phyloP scores from a whole-genome alignment of 2,888 invertebrate genomes.

The Cosmopolites sordidus region DNA sequence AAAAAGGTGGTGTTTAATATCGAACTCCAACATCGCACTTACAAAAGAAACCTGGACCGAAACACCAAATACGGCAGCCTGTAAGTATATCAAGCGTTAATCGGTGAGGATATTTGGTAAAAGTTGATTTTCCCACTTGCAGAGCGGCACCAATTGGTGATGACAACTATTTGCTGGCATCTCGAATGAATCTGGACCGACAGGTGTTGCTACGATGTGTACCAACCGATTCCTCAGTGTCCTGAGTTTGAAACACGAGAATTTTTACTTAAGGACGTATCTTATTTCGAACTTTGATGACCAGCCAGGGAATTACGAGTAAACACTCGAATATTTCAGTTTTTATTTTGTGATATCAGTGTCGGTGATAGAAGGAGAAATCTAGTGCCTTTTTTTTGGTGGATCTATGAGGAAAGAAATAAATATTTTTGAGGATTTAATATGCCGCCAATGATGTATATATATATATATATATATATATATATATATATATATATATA shows the following conservation, averaged over 20 bases:
- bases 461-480: no score
- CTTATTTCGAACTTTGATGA: slow-evolving; percentile 10
- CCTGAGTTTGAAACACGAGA: slow-evolving; percentile 23
- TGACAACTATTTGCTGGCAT: slow-evolving; percentile 78
- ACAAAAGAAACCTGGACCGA: slow-evolving; percentile 71
- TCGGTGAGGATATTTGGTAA: not conserved
- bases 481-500: no score
- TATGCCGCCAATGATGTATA: no score
- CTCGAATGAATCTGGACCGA: slow-evolving; percentile 50
- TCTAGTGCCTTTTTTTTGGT: no score
- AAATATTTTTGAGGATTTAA: no score
- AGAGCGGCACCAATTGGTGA: slow-evolving; percentile 89
- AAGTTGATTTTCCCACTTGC: slow-evolving; percentile 32
- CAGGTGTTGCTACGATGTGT: slow-evolving; percentile 38
- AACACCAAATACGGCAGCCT: slow-evolving; percentile 88
- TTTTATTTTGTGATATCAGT: not conserved
- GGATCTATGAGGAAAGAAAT: no score
- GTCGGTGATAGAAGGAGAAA: no score
- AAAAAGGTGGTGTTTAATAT: slow-evolving; percentile 71
- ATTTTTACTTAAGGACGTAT: slow-evolving; percentile 16
- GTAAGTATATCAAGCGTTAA: slow-evolving; percentile 52
- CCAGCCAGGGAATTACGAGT: not conserved
- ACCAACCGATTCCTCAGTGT: slow-evolving; percentile 32
- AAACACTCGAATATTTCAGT: not conserved
- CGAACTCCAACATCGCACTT: slow-evolving; percentile 76